Evolutionary conservation across 2,113 vertebrate genomes (phyloP).

Genomic region (Thamnaconus septentrionalis): DNA sequence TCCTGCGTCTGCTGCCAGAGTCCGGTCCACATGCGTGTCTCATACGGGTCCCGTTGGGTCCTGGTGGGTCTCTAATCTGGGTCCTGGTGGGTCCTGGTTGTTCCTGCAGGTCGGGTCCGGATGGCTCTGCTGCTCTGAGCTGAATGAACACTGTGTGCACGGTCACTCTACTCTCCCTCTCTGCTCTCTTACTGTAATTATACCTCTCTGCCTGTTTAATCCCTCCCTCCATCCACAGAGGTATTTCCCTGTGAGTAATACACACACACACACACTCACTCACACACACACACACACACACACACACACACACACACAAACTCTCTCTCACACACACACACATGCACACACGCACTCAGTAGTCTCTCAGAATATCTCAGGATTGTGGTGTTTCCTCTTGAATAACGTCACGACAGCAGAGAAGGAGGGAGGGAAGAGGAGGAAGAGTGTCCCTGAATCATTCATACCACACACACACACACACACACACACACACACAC

Average conservation of each 20-base stretch:
- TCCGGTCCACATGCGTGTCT: not conserved
- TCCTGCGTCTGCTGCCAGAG: not conserved
- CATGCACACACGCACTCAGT: conserved; percentile 24
- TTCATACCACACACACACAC: conserved; percentile 52
- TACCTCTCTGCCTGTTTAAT: conserved; percentile 72
- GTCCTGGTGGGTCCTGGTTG: not conserved
- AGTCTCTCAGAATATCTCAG: conserved; percentile 52
- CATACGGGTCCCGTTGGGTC: not conserved
- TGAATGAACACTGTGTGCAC: conserved; percentile 69
- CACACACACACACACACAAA: conserved; percentile 14
- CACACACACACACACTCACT: conserved; percentile 26
- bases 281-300: conserved; percentile 28
- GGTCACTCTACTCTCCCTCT: conserved; percentile 72
- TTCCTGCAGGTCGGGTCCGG: not conserved
- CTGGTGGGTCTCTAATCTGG: not conserved
- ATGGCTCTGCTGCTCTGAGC: conserved; percentile 24
- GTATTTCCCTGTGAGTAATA: conserved; percentile 75
- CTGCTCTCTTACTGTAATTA: conserved; percentile 73
- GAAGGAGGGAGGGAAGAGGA: conserved; percentile 58
- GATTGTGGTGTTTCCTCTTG: conserved; percentile 65
- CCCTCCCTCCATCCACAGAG: conserved; percentile 75
- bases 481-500: conserved; percentile 19
- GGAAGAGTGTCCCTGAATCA: conserved; percentile 68
- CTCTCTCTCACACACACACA: conserved; percentile 20
- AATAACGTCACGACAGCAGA: conserved; percentile 67